phyloP scores from a whole-genome alignment of 2,888 invertebrate genomes.

The Fissipunctia ypsillon region DNA sequence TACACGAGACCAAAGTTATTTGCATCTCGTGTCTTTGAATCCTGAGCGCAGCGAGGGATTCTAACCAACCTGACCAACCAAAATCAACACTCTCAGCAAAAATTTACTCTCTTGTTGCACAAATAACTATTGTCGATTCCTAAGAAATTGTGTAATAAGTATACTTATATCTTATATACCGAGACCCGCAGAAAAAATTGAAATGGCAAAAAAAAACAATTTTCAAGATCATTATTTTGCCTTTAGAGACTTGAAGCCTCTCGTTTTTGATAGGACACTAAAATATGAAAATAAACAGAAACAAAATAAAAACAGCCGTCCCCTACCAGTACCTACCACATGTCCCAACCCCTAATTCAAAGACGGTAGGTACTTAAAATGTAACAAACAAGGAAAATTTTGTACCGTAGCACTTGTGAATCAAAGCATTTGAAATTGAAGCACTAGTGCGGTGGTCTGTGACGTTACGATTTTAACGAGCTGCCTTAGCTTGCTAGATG shows the following conservation, averaged over 20 bases:
- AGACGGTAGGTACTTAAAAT: slow-evolving; percentile 46
- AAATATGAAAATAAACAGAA: slow-evolving; percentile 23
- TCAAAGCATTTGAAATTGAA: slow-evolving; percentile 57
- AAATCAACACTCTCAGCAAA: too few species aligned
- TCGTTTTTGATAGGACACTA: slow-evolving; percentile 2
- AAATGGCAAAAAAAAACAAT: not conserved
- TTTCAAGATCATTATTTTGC: slow-evolving; percentile 28
- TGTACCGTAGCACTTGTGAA: slow-evolving; percentile 43
- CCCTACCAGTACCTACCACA: slow-evolving; percentile 21
- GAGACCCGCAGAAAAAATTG: not conserved
- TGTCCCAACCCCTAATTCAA: slow-evolving; percentile 49
- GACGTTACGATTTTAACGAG: slow-evolving; percentile 48
- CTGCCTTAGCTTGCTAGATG: slow-evolving; percentile 50
- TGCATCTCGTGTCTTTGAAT: too few species aligned
- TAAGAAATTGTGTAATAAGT: too few species aligned
- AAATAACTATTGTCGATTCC: not conserved
- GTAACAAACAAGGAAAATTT: slow-evolving; percentile 60
- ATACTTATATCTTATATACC: too few species aligned
- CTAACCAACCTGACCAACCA: too few species aligned
- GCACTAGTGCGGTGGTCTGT: slow-evolving; percentile 44
- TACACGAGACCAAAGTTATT: too few species aligned
- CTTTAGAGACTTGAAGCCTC: slow-evolving; percentile 14
- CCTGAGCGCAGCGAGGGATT: too few species aligned
- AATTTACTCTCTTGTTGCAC: too few species aligned
- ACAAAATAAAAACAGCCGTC: slow-evolving; percentile 14